Conservation (phyloP, 2,797 vertebrate genomes). For the Anguilla anguilla region DNA sequence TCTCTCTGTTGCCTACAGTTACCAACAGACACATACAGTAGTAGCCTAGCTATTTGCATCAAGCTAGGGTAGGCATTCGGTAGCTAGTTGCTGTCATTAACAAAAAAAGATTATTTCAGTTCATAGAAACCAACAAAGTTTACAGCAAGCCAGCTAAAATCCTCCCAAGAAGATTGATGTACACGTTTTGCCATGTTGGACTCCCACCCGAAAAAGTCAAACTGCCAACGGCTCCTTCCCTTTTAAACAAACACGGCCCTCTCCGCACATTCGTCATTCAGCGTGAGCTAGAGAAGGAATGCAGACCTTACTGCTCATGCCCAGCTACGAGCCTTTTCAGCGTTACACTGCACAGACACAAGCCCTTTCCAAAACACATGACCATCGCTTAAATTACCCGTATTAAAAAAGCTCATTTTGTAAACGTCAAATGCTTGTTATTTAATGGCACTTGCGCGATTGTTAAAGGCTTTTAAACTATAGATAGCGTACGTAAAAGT, state of each 20-base stretch:
- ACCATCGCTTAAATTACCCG: neutral
- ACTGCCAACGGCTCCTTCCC: neutral
- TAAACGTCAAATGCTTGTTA: neutral
- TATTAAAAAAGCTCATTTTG: neutral
- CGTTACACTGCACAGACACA: neutral
- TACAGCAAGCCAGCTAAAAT: neutral
- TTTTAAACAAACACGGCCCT: neutral
- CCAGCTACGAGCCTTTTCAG: neutral
- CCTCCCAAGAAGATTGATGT: neutral
- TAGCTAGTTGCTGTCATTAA: neutral
- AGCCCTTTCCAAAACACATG: neutral
- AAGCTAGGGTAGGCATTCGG: neutral
- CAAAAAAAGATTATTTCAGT: neutral
- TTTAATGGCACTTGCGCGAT: conserved; percentile 1
- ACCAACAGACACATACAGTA: neutral
- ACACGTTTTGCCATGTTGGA: neutral
- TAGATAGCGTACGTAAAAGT: conserved; percentile 3
- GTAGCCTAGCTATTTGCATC: neutral
- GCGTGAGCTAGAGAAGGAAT: neutral
- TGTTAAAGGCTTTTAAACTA: neutral
- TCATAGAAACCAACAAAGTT: neutral
- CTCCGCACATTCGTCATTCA: conserved; percentile 6
- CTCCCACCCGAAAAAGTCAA: neutral
- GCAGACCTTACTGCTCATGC: neutral
- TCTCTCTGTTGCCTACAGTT: neutral